Evolutionary conservation across 2,888 invertebrate species (phyloP), one percentile per base, ranked within the genome.

Genomic region (Aleiodes testaceus): DNA sequence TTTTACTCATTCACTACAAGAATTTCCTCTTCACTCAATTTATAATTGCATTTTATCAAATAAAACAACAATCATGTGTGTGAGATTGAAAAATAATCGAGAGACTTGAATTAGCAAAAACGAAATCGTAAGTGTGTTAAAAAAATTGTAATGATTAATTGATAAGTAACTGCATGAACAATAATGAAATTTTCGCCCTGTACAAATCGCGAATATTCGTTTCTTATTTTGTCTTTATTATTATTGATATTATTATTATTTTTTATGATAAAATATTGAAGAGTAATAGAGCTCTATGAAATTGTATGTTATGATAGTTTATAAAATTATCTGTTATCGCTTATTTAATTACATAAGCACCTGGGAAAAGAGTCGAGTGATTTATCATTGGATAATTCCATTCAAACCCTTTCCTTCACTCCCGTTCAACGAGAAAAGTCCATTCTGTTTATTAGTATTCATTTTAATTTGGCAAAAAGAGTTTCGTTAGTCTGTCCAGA

Each of bases 161-260:
- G 52, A 11, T 22, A 52, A 22, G 52, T 52, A 12, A 52, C 22
- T 12, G 20, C 52, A 20, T 52, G 22, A 52, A 52, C 7, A 52
- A 9, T 20, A 11, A 52, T 52, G 52, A 52, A 22, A 52, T 11
- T 2, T 20, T 45, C 36, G 45, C 47, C 36, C 55, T 70, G 70
- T 70, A 70, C 59, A 70, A 70, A 70, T 65, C 47, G 70, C 65
- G 53, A 36, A 59, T 42, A 20, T 18, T 63, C 11, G 63, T 44
- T 44, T 44, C 18, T 30, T 30, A 50, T n/a, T 36, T 36, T 6
- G 36, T 12, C 12, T 70, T 49, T 55, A 53, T 64, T 52, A 55
- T 55, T 70, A 66, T 45, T 53, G 16, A 30, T 59, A 42, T 6
- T 59, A 42, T 36, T 59, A 14, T 59, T 42, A 22, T 42, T 65